Base-by-base conservation (phyloP, 2,113 vertebrate species). In the Cygnus atratus region DNA sequence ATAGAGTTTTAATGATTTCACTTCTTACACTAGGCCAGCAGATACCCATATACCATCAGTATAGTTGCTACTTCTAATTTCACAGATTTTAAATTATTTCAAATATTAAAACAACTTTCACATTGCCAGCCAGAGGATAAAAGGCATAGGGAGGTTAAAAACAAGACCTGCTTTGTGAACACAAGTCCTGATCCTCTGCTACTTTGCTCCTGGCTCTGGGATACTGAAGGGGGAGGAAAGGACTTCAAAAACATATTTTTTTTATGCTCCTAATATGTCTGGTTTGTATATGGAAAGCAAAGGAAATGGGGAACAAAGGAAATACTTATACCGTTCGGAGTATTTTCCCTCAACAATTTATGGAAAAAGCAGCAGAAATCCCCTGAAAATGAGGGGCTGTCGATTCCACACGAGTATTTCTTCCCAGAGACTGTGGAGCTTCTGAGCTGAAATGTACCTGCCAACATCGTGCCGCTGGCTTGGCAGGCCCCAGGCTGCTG, bases 1-100 rank as follows among this genome's bases (percentile, higher is more conserved):
- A 91, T 76, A 82, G 71, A 65, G 71, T 85, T 96, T 63, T 96
- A 92, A 94, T 92, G 91, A 93, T 82, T 94, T 96, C 79, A 73
- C 71, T 89, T 75, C 86, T 81, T 66, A 61, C 63, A 59, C 54
- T 70, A 74, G 87, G 66, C 66, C 92, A 90, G 90, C 24, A 88
- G 87, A 92, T 87, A 89, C 37, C 66, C 71, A 93, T 82, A 79
- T 95, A 93, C 91, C 39, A 52, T n/a, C 74, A 48, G 65, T 29
- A 18, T 61, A 91, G 59, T 80, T 80, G 50, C 31, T 85, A 50
- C 61, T 92, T 91, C 79, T 82, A 76, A 95, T 80, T 89, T 72
- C 81, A 71, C 37, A 8, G 52, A 81, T 80, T 78, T 95, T 59
- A 88, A 90, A 84, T 80, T 82, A 92, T 89, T 95, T 95, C 61